Conservation (phyloP, 2,888 invertebrate genomes). For the Muschampia plurimacula region DNA sequence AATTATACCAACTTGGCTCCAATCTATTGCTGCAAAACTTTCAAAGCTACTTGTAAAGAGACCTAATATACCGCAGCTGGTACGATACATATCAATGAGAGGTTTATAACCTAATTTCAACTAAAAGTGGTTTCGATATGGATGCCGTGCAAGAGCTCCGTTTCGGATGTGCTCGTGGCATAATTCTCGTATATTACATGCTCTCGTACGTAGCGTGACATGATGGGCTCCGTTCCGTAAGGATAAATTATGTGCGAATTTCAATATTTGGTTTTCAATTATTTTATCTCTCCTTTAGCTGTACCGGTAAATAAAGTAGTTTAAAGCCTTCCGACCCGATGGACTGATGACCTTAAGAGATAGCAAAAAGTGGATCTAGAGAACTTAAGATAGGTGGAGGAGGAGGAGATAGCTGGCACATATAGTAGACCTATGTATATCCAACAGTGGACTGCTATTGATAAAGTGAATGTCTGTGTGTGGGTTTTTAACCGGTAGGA, state of each 20-base stretch:
- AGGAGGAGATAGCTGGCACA: too few species aligned
- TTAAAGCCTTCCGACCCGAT: background rate
- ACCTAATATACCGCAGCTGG: slow-evolving; percentile 15
- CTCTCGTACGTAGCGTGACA: background rate
- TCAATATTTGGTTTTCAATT: background rate
- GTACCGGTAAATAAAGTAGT: background rate
- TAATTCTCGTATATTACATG: slow-evolving; percentile 5
- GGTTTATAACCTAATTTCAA: slow-evolving; percentile 32
- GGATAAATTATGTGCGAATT: background rate
- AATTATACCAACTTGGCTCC: background rate
- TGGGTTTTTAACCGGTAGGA: too few species aligned
- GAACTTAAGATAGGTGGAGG: too few species aligned
- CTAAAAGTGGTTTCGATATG: slow-evolving; percentile 21
- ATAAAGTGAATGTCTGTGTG: too few species aligned
- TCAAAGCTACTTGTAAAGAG: slow-evolving; percentile 19
- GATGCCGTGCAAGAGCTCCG: background rate
- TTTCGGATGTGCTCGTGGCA: slow-evolving; percentile 4
- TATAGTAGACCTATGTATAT: too few species aligned
- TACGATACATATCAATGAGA: slow-evolving; percentile 34
- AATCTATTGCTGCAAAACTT: slow-evolving; percentile 13
- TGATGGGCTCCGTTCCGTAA: background rate
- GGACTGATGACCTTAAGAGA: too few species aligned
- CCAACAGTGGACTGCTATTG: too few species aligned
- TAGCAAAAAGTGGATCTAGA: too few species aligned
- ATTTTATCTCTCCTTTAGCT: background rate